These are phyloP conservation scores for Drosophila yooni DNA, from an alignment of 2,888 invertebrate genomes.

Conservation along the genomic window DNA sequence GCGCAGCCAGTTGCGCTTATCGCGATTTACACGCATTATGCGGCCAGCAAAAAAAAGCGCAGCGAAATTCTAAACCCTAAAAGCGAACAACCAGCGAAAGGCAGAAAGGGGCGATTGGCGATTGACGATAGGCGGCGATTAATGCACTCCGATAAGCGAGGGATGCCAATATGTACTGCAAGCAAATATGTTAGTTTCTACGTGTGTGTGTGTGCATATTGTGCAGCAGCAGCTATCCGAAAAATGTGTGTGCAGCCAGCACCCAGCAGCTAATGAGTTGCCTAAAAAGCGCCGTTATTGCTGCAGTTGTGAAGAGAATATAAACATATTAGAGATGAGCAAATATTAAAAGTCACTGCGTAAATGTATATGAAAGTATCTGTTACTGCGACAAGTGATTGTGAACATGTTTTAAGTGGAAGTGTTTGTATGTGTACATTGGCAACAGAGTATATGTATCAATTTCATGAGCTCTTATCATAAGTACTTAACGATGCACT, in stretches of 20 bases:
- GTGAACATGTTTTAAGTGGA: not conserved
- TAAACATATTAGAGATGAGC: slow-evolving; percentile 33
- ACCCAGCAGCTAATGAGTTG: slow-evolving; percentile 46
- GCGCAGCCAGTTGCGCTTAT: slow-evolving; percentile 68
- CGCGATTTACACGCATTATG: slow-evolving; percentile 80
- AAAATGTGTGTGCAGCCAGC: not conserved
- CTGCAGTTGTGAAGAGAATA: slow-evolving; percentile 7
- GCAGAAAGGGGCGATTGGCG: slow-evolving; percentile 26
- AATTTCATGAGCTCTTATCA: not conserved
- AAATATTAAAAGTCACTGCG: not conserved
- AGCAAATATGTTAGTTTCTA: not conserved
- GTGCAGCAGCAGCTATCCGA: not conserved
- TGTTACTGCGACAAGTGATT: not conserved
- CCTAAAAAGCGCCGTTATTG: slow-evolving; percentile 24
- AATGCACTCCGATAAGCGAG: slow-evolving; percentile 70
- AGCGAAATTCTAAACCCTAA: slow-evolving; percentile 78
- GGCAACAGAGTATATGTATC: not conserved
- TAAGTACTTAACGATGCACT: slow-evolving; percentile 7
- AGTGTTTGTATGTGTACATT: not conserved
- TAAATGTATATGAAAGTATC: not conserved
- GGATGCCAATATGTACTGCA: slow-evolving; percentile 17
- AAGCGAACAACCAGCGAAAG: slow-evolving; percentile 27
- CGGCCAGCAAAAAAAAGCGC: slow-evolving; percentile 68
- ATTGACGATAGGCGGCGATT: slow-evolving; percentile 62
- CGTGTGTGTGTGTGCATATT: not conserved